Evolutionary conservation across 2,113 vertebrate species (phyloP), one percentile per base, ranked within the genome.

Genomic region (Cryptoleucopteryx plumbea): DNA sequence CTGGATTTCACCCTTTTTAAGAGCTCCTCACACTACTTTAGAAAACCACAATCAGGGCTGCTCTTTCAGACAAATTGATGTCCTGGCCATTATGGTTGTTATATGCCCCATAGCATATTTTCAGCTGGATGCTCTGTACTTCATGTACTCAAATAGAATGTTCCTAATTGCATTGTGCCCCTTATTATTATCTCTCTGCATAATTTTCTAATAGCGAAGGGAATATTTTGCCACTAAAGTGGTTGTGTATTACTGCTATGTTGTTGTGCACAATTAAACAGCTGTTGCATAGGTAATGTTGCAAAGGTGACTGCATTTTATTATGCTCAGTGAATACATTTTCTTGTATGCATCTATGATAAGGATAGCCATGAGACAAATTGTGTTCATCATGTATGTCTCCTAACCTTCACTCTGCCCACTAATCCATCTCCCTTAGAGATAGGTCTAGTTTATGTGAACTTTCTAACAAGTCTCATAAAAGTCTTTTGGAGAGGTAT

Each of bases 191-290:
- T 63, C 73, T 86, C 83, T 70, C 74, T 90, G 78, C 78, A 86
- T 86, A 85, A 93, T 95, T 83, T 93, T 62, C 87, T 90, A 67
- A 78, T 59, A 93, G 74, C 4, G 3, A 87, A 91, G 93, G 94
- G 94, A 96, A 95, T 96, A 95, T 96, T 94, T 93, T 96, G 78
- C 67, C 74, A 67, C 91, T 86, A 13, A 94, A 96, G 89, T 29
- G 23, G 23, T 27, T 91, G 81, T 67, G 74, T 53, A 91, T 79
- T 93, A 40, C 87, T 91, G 45, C 22, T 83, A 8, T 87, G 66
- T 62, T 94, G 77, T 68, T 82, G 93, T 91, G 91, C 91, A 90
- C 91, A 94, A 88, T 96, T 94, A 94, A 97, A 91, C 93, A 97
- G 89, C 84, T 95, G 71, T 73, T 95, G 74, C 55, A 34, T 80